Base-by-base conservation (phyloP, 1,140 invertebrate genomes). In the Tachypleus tridentatus region DNA sequence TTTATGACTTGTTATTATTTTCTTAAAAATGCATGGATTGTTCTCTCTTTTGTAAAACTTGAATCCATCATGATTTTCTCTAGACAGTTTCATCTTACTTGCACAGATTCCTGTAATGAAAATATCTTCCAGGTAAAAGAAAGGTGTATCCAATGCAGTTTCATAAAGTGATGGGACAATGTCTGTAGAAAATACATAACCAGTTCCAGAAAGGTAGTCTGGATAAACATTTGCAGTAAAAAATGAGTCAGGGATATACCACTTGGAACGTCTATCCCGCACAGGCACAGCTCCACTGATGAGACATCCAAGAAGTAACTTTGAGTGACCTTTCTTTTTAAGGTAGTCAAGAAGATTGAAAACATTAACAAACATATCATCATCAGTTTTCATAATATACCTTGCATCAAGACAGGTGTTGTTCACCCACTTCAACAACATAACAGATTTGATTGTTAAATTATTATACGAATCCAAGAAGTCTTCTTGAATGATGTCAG, bases 401-500 rank as follows among this genome's bases (percentile, higher is more conserved):
- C 58, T 67, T 0, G 73, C 73, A 3, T 72, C 71, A 7, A 57
- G 63, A 62, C 75, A 76, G 57, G 69, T 63, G 6, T 58, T 62
- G 5, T 72, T 70, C 5, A 73, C 72, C 85, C 89, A 89, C 74
- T 93, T 92, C 57, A 94, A 76, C 76, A 91, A 82, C 83, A 91
- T 86, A 10, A 91, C 82, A 11, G 87, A 88, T 75, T 97, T 97
- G 5, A 95, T 75, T 0, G 92, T 96, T 60, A 97, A 79, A 82
- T 97, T 97, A 74, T 91, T 89, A 76, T 97, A 97, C 2, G 87
- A 86, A 76, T 97, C 93, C 8, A 87, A 73, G 74, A 94, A 96
- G 62, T 84, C 84, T 75, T 93, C 91, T 77, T 94, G 88, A 54
- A 97, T 86, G n/a, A 97, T 85, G 76, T 97, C 93, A 49, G 85